Base-by-base conservation (phyloP, 30 jellyfish, hydroid and myxozoan species). In the Turritopsis rubra region DNA sequence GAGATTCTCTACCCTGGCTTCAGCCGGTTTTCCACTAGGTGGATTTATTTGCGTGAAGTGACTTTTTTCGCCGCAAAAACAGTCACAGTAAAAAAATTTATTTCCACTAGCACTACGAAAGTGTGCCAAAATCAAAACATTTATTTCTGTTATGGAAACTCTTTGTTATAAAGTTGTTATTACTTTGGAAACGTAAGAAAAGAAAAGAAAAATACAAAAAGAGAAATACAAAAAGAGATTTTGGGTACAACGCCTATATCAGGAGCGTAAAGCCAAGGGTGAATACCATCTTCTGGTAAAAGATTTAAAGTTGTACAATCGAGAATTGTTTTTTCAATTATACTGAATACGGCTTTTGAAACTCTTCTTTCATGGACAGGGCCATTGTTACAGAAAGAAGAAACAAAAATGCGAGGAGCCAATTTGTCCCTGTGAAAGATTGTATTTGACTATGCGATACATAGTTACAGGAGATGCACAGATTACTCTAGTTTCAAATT, bases 401-500 rank as follows among this genome's bases (percentile, higher is more conserved):
- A n/a, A 22, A n/a, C 4, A 7, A 3, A 66, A 66, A 25, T 3
- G 7, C 8, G 8, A 18, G 17, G 17, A 66, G 28, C 29, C 8
- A 66, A 66, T 66, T 66, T 7, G 76, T 25, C 76, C 76, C 28
- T 22, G 29, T n/a, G 76, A 66, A 66, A 22, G 76, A 25, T 66
- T 66, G 29, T 66, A 18, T 66, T 4, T 66, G 29, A 66, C 76
- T 22, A 22, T 84, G 52, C 54, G 78, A 28, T 72, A 41, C 29
- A 52, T 84, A 29, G 79, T 31, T 54, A 60, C 80, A 71, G 90
- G 87, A 1, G 86, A 71, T 74, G 80, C 86, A 23, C 86, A 52
- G 24, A 29, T 73, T 27, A 84, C 84, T 84, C 74, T 84, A n/a
- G 60, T 87, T 8, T 29, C 86, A 77, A 84, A 85, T 66, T 75